A percentile compares a stretch with the other conserved stretches of the same genome.
Conservation (phyloP, 1,140 invertebrate species). For the Rhagoletis zephyria region DNA sequence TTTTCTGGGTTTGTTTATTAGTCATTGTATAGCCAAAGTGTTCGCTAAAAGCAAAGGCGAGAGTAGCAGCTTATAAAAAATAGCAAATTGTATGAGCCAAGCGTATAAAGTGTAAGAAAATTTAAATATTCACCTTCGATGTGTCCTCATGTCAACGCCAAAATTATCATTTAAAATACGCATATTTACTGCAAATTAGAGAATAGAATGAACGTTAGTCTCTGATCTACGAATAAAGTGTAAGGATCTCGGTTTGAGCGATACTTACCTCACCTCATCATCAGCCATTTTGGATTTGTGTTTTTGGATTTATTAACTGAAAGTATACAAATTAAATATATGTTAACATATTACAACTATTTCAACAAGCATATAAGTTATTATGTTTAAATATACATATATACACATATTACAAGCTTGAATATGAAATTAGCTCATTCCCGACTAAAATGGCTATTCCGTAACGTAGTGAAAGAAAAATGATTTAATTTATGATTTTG, state of each 20-base stretch:
- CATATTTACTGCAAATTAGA: constrained; percentile 49
- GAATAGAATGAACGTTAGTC: background rate
- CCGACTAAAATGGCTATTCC: no score
- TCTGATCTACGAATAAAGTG: background rate
- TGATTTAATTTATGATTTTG: no score
- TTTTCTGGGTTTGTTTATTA: background rate
- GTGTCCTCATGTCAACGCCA: constrained; percentile 21
- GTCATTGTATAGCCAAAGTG: background rate
- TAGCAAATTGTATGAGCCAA: background rate
- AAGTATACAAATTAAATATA: constrained; percentile 45
- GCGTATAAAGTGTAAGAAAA: background rate
- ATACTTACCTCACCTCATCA: constrained; percentile 90
- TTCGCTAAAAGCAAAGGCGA: constrained; percentile 5
- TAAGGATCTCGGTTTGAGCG: background rate
- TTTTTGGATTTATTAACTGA: constrained; percentile 68
- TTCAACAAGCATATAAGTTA: no score
- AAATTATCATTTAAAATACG: background rate
- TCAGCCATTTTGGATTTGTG: constrained; percentile 83
- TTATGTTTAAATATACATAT: no score
- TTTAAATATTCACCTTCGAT: constrained; percentile 56
- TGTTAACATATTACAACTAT: no score
- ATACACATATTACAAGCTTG: no score
- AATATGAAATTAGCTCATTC: no score
- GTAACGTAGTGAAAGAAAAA: no score
- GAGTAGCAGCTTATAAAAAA: background rate